phyloP scores from a whole-genome alignment of 1,140 invertebrate species.

The Amphibalanus amphitrite region DNA sequence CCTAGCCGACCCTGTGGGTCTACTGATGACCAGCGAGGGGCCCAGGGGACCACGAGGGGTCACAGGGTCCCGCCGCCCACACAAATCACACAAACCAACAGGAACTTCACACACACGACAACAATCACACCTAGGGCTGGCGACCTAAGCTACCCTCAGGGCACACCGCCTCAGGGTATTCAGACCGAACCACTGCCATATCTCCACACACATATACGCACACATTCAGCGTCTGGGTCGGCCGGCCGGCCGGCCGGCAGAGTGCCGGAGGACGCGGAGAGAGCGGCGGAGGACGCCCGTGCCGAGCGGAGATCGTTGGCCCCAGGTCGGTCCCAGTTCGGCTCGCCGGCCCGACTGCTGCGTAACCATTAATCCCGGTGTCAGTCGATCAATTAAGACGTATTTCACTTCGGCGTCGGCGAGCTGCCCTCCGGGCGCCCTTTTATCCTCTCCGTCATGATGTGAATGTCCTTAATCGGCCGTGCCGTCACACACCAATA shows the following conservation, averaged over 20 bases:
- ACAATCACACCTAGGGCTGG: neutral
- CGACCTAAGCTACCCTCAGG: neutral
- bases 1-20: no score
- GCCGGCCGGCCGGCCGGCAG: neutral
- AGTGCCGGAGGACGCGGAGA: neutral
- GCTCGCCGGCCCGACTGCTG: no score
- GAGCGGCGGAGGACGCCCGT: no score
- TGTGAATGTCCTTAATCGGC: neutral
- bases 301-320: neutral
- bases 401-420: neutral
- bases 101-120: neutral
- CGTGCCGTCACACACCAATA: slow-evolving; percentile 1
- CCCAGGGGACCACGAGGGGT: no score
- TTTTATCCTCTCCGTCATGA: neutral
- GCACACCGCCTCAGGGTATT: no score
- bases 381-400: slow-evolving; percentile 1
- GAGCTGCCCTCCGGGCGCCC: neutral
- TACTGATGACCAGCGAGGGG: neutral
- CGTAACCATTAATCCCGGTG: neutral
- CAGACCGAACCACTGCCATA: no score
- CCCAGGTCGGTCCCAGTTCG: neutral
- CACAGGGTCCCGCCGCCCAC: no score
- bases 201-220: neutral
- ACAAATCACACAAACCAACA: no score
- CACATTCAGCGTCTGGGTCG: neutral